phyloP scores from a whole-genome alignment of 2,888 invertebrate species.

The Ochropleura plecta region DNA sequence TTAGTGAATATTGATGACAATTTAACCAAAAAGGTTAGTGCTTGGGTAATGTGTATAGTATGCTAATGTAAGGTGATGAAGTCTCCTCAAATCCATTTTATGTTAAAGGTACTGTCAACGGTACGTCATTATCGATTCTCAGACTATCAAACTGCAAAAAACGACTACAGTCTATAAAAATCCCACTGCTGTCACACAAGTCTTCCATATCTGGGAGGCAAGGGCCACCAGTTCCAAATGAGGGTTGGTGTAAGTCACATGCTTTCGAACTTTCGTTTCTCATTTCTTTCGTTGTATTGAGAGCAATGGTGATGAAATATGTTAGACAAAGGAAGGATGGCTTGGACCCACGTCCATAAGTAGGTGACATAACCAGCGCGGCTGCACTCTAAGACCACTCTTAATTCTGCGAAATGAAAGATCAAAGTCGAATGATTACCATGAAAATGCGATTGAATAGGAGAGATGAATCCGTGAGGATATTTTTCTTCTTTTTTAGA shows the following conservation, averaged over 20 bases:
- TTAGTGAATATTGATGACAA: slow-evolving; percentile 37
- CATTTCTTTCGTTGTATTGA: not conserved
- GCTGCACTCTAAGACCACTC: not conserved
- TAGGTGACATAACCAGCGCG: too few relatives aligned
- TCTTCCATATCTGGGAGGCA: not conserved
- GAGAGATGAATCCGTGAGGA: not conserved
- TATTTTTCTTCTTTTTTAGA: not conserved
- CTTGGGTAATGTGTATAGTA: not conserved
- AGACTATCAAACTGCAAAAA: not conserved
- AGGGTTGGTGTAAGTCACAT: not conserved
- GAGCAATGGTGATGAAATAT: not conserved
- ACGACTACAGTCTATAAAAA: not conserved
- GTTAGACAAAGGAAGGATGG: not conserved
- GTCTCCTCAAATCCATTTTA: not conserved
- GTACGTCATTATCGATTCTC: not conserved
- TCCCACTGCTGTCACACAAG: not conserved
- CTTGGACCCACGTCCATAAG: not conserved
- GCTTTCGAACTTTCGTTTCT: not conserved
- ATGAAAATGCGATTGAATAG: too few relatives aligned
- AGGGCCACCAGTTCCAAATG: not conserved
- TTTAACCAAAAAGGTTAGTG: slow-evolving; percentile 13
- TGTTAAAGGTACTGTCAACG: not conserved
- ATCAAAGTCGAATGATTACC: not conserved
- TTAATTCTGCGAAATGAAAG: not conserved
- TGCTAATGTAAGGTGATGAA: not conserved